phyloP scores from a whole-genome alignment of 2,113 vertebrate genomes.

The Ptychochromis oligacanthus region DNA sequence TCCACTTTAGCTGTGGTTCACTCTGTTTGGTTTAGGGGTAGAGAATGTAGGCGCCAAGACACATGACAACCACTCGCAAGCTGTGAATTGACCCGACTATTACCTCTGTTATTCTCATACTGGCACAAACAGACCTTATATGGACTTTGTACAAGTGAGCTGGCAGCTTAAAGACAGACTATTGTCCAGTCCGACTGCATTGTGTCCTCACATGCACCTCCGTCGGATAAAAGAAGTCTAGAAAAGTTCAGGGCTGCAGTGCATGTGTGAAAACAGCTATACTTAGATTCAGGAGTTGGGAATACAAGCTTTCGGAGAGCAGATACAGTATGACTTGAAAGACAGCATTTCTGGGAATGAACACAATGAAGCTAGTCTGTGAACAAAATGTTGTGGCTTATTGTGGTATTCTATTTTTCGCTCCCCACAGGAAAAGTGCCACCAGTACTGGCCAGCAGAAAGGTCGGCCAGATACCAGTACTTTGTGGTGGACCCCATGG shows the following conservation, averaged over 20 bases:
- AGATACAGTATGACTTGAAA: background rate
- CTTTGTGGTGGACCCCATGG: constrained; percentile 99
- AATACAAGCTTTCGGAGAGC: background rate
- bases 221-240: background rate
- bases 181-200: background rate
- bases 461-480: constrained; percentile 98
- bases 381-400: constrained; percentile 41
- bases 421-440: constrained; percentile 92
- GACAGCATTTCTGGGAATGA: constrained; percentile 26
- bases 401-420: constrained; percentile 43
- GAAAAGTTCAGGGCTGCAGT: background rate
- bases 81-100: background rate
- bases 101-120: background rate
- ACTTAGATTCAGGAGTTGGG: background rate
- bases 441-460: constrained; percentile 99
- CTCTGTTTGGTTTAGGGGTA: background rate
- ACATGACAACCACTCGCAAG: background rate
- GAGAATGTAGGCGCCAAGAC: background rate
- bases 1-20: background rate
- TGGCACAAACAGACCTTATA: background rate
- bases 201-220: background rate
- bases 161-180: background rate
- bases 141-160: background rate
- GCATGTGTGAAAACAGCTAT: background rate
- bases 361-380: constrained; percentile 23